Conservation (phyloP, 2,113 vertebrate genomes). For the Zootoca vivipara region DNA sequence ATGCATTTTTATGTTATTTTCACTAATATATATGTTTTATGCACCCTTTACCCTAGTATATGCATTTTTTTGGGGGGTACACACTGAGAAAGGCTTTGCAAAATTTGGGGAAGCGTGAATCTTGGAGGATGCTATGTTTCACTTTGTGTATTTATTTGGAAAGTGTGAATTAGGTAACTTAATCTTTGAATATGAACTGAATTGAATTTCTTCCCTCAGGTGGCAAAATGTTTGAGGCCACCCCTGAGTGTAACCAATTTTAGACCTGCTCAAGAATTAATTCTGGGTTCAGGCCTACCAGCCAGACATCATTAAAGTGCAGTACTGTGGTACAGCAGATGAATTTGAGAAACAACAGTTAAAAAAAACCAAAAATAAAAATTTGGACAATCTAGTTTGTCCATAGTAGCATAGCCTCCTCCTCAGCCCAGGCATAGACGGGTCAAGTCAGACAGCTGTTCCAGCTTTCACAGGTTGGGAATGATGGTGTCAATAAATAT, state of each 20-base stretch:
- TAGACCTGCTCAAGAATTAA: background rate
- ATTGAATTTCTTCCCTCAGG: too few species aligned
- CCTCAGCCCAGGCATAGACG: background rate
- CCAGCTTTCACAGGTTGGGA: slow-evolving; percentile 26
- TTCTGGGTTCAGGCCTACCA: background rate
- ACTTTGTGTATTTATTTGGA: too few species aligned
- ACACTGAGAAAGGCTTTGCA: too few species aligned
- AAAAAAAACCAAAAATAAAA: background rate
- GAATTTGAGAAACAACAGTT: background rate
- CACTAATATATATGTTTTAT: too few species aligned
- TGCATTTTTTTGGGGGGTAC: background rate
- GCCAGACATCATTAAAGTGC: background rate
- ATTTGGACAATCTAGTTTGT: background rate
- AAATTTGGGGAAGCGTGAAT: too few species aligned
- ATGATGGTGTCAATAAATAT: slow-evolving; percentile 22
- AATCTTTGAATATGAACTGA: too few species aligned
- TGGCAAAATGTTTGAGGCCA: background rate
- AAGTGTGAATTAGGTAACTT: too few species aligned
- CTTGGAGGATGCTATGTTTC: too few species aligned
- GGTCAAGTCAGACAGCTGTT: slow-evolving; percentile 23
- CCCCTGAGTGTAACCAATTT: background rate
- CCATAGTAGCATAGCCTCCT: background rate
- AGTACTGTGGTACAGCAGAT: background rate
- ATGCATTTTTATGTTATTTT: too few species aligned
- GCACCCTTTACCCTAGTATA: background rate